phyloP scores from a whole-genome alignment of 2,888 invertebrate species.

The Drosophila robusta region DNA sequence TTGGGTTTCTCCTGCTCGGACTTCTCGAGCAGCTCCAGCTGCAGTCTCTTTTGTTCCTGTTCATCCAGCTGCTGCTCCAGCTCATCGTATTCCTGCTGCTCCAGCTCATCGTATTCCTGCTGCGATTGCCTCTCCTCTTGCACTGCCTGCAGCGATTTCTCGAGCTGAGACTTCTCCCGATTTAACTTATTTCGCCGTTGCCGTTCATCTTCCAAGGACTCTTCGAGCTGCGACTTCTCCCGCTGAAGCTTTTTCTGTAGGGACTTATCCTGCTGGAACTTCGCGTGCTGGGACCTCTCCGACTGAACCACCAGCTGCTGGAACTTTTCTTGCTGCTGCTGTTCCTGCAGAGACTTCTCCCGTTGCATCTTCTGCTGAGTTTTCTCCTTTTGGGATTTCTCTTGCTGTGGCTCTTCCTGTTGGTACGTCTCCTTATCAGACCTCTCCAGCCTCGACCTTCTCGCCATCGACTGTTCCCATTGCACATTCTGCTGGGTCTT shows the following conservation, averaged over 20 bases:
- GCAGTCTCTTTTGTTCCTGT: no score
- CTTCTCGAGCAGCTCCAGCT: no score
- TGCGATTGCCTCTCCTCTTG: neutral
- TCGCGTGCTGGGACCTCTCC: neutral
- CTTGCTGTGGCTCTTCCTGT: neutral
- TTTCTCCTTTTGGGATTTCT: neutral
- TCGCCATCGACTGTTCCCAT: no score
- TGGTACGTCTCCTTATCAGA: no score
- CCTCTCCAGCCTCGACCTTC: neutral
- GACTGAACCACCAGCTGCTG: neutral
- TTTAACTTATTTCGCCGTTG: neutral
- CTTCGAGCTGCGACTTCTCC: neutral
- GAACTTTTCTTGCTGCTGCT: neutral
- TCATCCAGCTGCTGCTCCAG: no score
- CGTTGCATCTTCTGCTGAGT: neutral
- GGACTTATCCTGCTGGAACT: neutral
- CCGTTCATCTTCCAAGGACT: neutral
- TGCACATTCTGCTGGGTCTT: neutral
- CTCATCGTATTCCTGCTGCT: neutral
- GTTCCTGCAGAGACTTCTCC: neutral
- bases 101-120: neutral
- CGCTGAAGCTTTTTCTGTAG: neutral
- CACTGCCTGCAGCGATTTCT: no score
- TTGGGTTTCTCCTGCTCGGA: no score
- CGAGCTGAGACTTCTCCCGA: neutral